Evolutionary conservation across 2,113 vertebrate species (phyloP).

Genomic region (Nematolebias whitei): DNA sequence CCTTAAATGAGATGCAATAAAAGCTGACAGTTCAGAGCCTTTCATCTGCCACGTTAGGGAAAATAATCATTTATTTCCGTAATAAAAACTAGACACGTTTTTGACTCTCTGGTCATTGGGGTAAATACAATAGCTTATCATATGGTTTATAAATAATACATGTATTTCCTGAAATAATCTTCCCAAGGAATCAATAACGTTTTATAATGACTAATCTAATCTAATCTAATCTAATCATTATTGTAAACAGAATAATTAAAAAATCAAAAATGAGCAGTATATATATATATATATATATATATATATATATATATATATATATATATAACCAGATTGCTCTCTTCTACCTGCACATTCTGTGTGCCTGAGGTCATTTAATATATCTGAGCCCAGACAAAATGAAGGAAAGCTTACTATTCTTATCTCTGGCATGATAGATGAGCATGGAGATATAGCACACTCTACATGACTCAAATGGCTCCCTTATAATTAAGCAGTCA

Average conservation of each 20-base stretch:
- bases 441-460: constrained; percentile 55
- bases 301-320: too few species aligned
- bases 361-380: constrained; percentile 48
- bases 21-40: constrained; percentile 60
- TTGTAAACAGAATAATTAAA: constrained; percentile 7
- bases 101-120: constrained; percentile 19
- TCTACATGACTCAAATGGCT: constrained; percentile 56
- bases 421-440: constrained; percentile 61
- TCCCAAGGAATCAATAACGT: too few species aligned
- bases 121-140: constrained; percentile 17
- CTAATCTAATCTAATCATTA: too few species aligned
- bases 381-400: constrained; percentile 29
- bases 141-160: too few species aligned
- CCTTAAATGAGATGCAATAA: constrained; percentile 69
- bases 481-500: constrained; percentile 74
- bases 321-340: constrained; percentile 18
- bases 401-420: constrained; percentile 53
- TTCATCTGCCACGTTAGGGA: constrained; percentile 54
- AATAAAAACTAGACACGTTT: constrained; percentile 33
- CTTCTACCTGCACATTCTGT: constrained; percentile 2
- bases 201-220: too few species aligned
- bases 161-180: too few species aligned
- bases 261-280: constrained; percentile 2
- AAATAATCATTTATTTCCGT: constrained; percentile 57
- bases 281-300: too few species aligned